Conservation (phyloP, 2,797 vertebrate species). For the Vespertilio murinus region DNA sequence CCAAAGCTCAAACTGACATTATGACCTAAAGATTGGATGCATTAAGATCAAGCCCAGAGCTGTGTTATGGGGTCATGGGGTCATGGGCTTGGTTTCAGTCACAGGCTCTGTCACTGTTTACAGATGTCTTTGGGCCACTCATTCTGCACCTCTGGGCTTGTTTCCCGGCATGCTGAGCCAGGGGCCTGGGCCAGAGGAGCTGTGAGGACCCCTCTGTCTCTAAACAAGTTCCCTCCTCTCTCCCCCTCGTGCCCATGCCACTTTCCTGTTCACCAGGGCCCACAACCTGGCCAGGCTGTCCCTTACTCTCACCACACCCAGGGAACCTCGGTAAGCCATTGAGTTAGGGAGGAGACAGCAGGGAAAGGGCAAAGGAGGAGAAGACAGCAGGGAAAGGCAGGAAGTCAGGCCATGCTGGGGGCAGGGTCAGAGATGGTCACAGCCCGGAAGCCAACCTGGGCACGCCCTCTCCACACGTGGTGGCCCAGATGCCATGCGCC, state of each 20-base stretch:
- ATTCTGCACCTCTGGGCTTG: not conserved
- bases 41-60: not conserved
- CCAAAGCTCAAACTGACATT: not conserved
- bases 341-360: not conserved
- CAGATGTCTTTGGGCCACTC: not conserved
- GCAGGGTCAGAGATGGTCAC: fast-evolving
- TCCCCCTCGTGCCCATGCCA: not conserved
- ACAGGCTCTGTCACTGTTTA: not conserved
- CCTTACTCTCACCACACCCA: not conserved
- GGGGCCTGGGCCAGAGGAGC: not conserved
- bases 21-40: not conserved
- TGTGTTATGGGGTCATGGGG: not conserved
- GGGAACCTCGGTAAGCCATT: not conserved
- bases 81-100: not conserved
- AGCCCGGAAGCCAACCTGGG: not conserved
- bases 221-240: not conserved
- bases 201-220: not conserved
- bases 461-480: not conserved
- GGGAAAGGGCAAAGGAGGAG: not conserved
- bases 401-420: not conserved
- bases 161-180: not conserved
- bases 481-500: not conserved
- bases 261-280: not conserved
- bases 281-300: not conserved
- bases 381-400: not conserved